These are phyloP conservation scores for Strix aluco DNA, from an alignment of 2,113 vertebrate genomes.

Conservation along the genomic window DNA sequence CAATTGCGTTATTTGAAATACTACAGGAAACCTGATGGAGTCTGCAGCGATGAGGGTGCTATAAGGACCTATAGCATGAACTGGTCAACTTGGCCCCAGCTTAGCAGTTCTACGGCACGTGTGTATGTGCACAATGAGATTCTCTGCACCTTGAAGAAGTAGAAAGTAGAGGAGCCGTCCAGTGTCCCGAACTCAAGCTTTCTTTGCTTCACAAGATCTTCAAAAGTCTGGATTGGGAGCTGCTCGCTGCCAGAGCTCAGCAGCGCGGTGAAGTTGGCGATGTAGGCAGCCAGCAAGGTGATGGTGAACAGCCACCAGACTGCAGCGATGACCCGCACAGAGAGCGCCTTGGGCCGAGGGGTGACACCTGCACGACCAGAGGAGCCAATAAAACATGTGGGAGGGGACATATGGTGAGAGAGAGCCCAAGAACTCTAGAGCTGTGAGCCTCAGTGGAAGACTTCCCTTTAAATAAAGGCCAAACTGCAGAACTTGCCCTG, in stretches of 20 bases:
- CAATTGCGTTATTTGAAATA: accelerated
- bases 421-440: accelerated
- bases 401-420: accelerated
- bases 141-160: conserved; percentile 83
- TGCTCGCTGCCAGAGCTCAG: conserved; percentile 68
- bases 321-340: conserved; percentile 79
- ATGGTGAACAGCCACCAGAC: conserved; percentile 91
- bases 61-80: not conserved
- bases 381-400: accelerated
- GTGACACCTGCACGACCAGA: conserved; percentile 73
- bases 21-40: not conserved
- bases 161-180: conserved; percentile 78
- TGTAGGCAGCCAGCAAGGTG: conserved; percentile 83
- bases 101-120: not conserved
- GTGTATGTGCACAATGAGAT: accelerated
- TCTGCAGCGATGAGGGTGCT: accelerated
- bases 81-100: not conserved
- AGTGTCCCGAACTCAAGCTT: conserved; percentile 84
- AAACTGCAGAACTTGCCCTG: not conserved
- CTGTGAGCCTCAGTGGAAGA: not conserved
- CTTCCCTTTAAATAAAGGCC: not conserved
- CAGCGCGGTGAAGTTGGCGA: conserved; percentile 76
- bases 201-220: conserved; percentile 87
- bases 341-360: conserved; percentile 82
- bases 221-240: conserved; percentile 79